phyloP scores from a whole-genome alignment of 1,140 invertebrate genomes.

The Andrena cerasifolii region DNA sequence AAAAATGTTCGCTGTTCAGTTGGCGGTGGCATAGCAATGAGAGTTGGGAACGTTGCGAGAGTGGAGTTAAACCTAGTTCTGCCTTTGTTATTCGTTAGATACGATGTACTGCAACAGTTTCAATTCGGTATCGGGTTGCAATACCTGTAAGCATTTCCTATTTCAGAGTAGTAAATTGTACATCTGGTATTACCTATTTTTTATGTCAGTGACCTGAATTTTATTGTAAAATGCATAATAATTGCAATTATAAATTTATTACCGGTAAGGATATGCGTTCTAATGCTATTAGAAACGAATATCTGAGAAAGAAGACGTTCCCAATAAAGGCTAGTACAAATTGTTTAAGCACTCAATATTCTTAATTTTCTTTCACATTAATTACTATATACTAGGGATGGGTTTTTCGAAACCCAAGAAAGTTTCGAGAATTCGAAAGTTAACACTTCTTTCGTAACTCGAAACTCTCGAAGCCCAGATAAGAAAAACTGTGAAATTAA shows the following conservation, averaged over 20 bases:
- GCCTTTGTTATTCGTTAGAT: constrained; percentile 72
- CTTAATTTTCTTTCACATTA: background rate
- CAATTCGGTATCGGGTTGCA: constrained; percentile 80
- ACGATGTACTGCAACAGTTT: constrained; percentile 76
- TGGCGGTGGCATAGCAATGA: constrained; percentile 90
- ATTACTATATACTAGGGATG: background rate
- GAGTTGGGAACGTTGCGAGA: constrained; percentile 89
- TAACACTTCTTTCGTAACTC: no score
- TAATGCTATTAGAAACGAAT: background rate
- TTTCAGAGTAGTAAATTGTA: constrained; percentile 39
- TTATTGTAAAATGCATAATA: constrained; percentile 42
- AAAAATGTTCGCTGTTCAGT: constrained; percentile 84
- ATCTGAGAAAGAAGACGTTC: constrained; percentile 18
- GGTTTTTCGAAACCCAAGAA: no score
- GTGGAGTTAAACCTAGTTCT: constrained; percentile 89
- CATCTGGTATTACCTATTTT: constrained; percentile 50
- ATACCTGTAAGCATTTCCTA: constrained; percentile 73
- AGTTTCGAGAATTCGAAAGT: no score
- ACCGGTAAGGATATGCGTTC: constrained; percentile 9
- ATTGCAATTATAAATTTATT: constrained; percentile 44
- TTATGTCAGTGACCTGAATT: constrained; percentile 15
- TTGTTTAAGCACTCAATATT: background rate
- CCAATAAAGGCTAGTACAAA: constrained; percentile 41
- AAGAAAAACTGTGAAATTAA: no score
- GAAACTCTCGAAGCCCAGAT: no score